These are phyloP conservation scores for Polypterus bichir DNA, from an alignment of 2,113 vertebrate genomes.

Conservation along the genomic window DNA sequence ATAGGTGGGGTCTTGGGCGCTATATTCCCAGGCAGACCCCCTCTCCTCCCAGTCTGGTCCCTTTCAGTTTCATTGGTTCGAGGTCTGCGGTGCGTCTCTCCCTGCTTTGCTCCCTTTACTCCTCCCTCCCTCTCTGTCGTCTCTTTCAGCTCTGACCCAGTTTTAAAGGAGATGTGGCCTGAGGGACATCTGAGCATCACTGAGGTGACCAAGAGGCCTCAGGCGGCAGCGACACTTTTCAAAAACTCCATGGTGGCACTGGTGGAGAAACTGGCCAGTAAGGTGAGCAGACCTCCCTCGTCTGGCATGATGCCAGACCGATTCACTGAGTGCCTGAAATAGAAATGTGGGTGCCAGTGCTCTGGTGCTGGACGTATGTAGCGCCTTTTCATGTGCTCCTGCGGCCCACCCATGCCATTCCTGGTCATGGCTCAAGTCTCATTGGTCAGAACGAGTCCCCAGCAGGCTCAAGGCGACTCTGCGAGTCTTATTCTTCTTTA, in stretches of 20 bases:
- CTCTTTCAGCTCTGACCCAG: constrained; percentile 49
- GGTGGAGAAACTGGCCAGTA: constrained; percentile 78
- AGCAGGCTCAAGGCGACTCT: no score
- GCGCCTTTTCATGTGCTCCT: no score
- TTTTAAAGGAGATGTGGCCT: constrained; percentile 80
- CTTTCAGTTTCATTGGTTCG: no score
- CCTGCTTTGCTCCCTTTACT: neutral
- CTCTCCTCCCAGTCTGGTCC: neutral
- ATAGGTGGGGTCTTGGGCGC: no score
- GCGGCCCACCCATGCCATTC: no score
- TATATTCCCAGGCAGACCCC: no score
- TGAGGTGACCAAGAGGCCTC: constrained; percentile 83
- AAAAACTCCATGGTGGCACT: constrained; percentile 87
- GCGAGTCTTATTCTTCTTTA: no score
- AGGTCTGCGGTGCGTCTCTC: neutral
- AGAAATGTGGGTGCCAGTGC: no score
- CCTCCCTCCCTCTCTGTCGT: fast-evolving
- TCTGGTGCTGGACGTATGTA: no score
- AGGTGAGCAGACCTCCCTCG: constrained; percentile 45
- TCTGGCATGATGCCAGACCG: neutral
- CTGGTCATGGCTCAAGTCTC: no score
- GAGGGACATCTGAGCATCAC: constrained; percentile 83
- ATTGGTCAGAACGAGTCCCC: no score
- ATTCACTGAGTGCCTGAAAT: neutral
- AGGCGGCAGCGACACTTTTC: constrained; percentile 77